phyloP scores from a whole-genome alignment of 2,797 vertebrate species.

The Peromyscus eremicus region DNA sequence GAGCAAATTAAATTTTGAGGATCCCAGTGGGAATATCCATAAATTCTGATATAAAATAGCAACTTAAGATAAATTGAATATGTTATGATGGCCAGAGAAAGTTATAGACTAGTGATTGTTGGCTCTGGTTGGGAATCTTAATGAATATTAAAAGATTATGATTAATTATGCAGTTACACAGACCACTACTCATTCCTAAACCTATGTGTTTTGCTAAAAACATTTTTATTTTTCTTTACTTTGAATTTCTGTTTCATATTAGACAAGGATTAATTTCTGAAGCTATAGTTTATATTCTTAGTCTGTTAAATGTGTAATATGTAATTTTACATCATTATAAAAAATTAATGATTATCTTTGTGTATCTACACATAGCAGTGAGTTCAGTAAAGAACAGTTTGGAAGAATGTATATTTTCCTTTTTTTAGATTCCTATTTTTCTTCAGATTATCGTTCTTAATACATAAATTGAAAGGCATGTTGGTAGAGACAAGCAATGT shows the following conservation, averaged over 20 bases:
- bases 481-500: not conserved
- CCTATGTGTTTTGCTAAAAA: constrained; percentile 22
- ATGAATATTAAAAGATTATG: constrained; percentile 54
- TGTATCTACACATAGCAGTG: not conserved
- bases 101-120: constrained; percentile 4
- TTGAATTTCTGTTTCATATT: constrained; percentile 48
- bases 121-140: constrained; percentile 14
- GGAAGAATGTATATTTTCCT: not conserved
- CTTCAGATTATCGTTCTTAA: not conserved
- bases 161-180: constrained; percentile 7
- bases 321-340: constrained; percentile 10
- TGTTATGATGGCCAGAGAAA: constrained; percentile 14
- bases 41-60: constrained; percentile 62
- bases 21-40: constrained; percentile 56
- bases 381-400: not conserved
- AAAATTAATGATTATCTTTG: not conserved
- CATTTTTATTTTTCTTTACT: constrained; percentile 52
- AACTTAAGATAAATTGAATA: constrained; percentile 58
- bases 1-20: constrained; percentile 76
- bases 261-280: constrained; percentile 33
- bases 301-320: not conserved
- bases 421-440: not conserved
- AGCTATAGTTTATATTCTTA: not conserved
- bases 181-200: not conserved
- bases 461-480: not conserved